phyloP scores from a whole-genome alignment of 1,140 invertebrate species.

The Capitella teleta region DNA sequence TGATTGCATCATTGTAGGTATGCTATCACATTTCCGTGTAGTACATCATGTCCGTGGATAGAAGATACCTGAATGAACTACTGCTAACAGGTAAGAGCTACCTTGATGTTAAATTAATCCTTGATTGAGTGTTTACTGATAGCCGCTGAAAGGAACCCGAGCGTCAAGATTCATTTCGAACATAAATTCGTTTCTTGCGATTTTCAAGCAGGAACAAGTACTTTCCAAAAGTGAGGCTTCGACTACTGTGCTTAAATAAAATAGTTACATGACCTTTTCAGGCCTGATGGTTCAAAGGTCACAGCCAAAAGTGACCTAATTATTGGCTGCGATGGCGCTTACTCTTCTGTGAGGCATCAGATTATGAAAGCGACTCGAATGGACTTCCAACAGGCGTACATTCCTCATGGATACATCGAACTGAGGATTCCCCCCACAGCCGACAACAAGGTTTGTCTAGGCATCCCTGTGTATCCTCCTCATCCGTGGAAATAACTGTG shows the following conservation, averaged over 20 bases:
- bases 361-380: slow-evolving; percentile 68
- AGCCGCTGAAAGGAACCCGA: background rate
- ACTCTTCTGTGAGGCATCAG: slow-evolving; percentile 68
- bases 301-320: slow-evolving; percentile 57
- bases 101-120: background rate
- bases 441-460: slow-evolving; percentile 37
- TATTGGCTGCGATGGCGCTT: slow-evolving; percentile 89
- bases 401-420: slow-evolving; percentile 91
- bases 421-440: slow-evolving; percentile 65
- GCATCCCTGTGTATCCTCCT: background rate
- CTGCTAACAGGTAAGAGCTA: slow-evolving; percentile 55
- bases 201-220: background rate
- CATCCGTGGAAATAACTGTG: slow-evolving; percentile 12
- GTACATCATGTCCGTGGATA: slow-evolving; percentile 84
- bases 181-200: too few relatives aligned
- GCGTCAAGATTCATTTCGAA: background rate
- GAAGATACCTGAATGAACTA: slow-evolving; percentile 72
- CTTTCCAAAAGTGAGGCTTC: background rate
- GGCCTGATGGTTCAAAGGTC: slow-evolving; percentile 36
- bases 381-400: slow-evolving; percentile 80
- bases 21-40: slow-evolving; percentile 38
- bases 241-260: background rate
- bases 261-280: slow-evolving; percentile 12
- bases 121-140: background rate
- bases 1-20: background rate